A percentile compares a stretch with the other conserved stretches of the same genome.
These are phyloP conservation scores for Aphelinus certus DNA, from an alignment of 1,140 invertebrate genomes.

Conservation along the genomic window DNA sequence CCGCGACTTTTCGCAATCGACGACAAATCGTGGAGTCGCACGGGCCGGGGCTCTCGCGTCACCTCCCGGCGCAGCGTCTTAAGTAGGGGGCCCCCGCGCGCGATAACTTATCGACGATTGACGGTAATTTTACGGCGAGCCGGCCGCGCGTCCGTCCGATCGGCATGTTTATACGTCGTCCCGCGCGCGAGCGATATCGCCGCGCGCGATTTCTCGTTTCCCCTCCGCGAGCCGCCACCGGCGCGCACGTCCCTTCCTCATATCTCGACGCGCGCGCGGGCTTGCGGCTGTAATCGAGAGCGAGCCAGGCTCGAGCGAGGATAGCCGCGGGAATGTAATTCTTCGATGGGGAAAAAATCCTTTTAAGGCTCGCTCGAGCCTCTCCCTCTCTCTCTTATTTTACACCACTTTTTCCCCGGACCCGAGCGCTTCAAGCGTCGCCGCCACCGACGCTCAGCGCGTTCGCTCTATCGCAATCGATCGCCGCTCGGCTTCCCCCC, in stretches of 20 bases:
- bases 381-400: neutral
- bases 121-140: constrained; percentile 46
- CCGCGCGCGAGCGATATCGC: constrained; percentile 13
- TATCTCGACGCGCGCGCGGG: neutral
- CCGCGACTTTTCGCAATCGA: constrained; percentile 46
- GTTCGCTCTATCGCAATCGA: neutral
- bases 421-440: neutral
- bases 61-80: constrained; percentile 45
- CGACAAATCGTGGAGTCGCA: constrained; percentile 53
- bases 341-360: constrained; percentile 14
- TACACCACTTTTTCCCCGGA: too few species aligned
- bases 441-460: neutral
- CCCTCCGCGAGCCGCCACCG: neutral
- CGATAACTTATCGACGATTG: constrained; percentile 58
- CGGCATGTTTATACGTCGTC: constrained; percentile 3
- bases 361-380: constrained; percentile 1
- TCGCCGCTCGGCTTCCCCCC: neutral
- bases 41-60: constrained; percentile 41
- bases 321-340: constrained; percentile 30
- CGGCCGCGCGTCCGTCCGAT: constrained; percentile 35
- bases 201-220: constrained; percentile 43
- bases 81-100: constrained; percentile 45
- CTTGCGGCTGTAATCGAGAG: constrained; percentile 27
- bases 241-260: neutral
- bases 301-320: neutral